Conservation (phyloP, 2,888 invertebrate species). For the Tiphia femorata region DNA sequence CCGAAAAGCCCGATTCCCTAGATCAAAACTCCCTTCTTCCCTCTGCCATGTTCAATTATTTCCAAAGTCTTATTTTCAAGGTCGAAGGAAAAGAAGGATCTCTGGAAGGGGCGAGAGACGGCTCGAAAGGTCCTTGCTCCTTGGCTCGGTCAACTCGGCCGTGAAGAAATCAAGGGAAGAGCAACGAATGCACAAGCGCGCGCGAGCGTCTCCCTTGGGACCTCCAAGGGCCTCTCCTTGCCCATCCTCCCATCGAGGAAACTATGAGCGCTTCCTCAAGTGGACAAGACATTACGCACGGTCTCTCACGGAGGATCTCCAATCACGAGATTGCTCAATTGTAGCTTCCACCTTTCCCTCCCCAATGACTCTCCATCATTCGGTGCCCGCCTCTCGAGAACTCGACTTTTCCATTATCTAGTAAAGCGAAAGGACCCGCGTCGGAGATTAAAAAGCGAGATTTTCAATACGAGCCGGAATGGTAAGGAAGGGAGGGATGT, state of each 20-base stretch:
- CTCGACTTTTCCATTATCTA: constrained; percentile 39
- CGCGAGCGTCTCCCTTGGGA: constrained; percentile 20
- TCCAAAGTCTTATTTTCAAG: too few relatives aligned
- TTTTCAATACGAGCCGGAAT: constrained; percentile 1
- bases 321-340: constrained; percentile 67
- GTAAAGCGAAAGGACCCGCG: constrained; percentile 20
- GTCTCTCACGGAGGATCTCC: constrained; percentile 46
- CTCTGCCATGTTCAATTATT: too few relatives aligned
- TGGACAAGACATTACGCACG: constrained; percentile 40
- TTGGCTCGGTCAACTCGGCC: too few relatives aligned
- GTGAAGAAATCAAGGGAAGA: constrained; percentile 42
- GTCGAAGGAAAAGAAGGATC: too few relatives aligned
- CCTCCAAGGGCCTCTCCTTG: not conserved
- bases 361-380: constrained; percentile 11
- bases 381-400: constrained; percentile 22
- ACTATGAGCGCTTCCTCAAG: constrained; percentile 48
- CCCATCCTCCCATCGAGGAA: too few relatives aligned
- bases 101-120: too few relatives aligned
- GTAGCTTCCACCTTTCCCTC: constrained; percentile 47
- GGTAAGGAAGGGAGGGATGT: too few relatives aligned
- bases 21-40: too few relatives aligned
- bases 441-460: constrained; percentile 38
- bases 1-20: too few relatives aligned
- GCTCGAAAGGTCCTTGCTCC: too few relatives aligned
- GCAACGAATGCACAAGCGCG: constrained; percentile 28